Evolutionary conservation across 35 echinoderm and acorn worm species (phyloP), one percentile per base, ranked within the genome.

Genomic region (Lytechinus pictus): DNA sequence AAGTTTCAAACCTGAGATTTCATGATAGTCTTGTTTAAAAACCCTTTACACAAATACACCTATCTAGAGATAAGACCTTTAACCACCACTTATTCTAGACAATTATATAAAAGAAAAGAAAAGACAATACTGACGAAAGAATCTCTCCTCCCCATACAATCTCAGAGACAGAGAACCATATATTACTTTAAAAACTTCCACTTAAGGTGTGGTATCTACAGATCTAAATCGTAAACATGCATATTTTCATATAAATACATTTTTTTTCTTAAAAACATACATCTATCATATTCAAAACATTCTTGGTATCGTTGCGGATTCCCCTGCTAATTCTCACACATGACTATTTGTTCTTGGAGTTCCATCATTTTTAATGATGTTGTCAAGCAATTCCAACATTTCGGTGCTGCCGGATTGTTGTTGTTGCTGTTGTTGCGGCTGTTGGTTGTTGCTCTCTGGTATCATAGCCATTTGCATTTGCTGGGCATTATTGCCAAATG

Each of bases 161-260:
- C 21, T 79, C 88, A 90, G n/a, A 88, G 29, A 54, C 88, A 90
- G 52, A 90, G 28, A 90, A 10, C 29, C 88, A 90, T 93, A 93
- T 57, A 93, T 55, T 93, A 55, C 27, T 93, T 93, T 93, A 93
- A 93, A 92, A 93, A 93, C 27, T 53, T 54, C 92, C 55, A 90
- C 54, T 53, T 55, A 54, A 27, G 12, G 55, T 24, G 92, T 79
- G 92, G 55, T 93, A 53, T 57, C 54, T 93, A 93, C 92, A 93
- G 27, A 53, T 93, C 54, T 93, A 93, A 52, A 93, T 55, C 53
- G 53, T 93, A 56, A 57, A 93, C 92, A 93, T 93, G 92, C 92
- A 93, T 93, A 93, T 93, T 93, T 93, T 93, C 92, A 93, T 93
- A 93, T 93, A 93, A 93, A 93, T 93, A 93, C 92, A 93, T 93